Percentiles rank a stretch among this genome's conserved stretches.
Evolutionary conservation across 2,113 vertebrate genomes (phyloP).

Genomic region (Tichodroma muraria): DNA sequence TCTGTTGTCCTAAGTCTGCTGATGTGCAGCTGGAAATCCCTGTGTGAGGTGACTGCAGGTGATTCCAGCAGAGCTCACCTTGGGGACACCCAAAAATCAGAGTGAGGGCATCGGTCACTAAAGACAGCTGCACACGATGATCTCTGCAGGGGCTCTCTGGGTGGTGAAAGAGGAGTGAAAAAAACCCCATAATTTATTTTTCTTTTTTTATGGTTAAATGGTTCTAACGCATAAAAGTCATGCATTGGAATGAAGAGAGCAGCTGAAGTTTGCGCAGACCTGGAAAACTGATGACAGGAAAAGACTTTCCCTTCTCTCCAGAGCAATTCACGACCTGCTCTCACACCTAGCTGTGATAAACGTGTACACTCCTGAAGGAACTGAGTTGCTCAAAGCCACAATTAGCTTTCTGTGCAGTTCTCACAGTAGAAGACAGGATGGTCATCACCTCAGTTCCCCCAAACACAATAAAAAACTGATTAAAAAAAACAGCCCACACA

Average conservation of each 20-base stretch:
- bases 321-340: not conserved
- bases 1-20: not conserved
- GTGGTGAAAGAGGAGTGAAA: not conserved
- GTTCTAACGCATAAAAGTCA: not conserved
- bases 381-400: not conserved
- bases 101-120: not conserved
- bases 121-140: not conserved
- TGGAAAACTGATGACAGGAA: not conserved
- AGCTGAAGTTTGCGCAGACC: not conserved
- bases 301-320: not conserved
- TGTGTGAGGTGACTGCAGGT: rapidly evolving
- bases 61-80: not conserved
- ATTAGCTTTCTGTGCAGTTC: not conserved
- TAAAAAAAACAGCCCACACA: rapidly evolving
- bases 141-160: no score
- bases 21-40: not conserved
- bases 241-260: not conserved
- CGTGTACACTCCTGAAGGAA: not conserved
- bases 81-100: not conserved
- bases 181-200: not conserved
- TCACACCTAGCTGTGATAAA: not conserved
- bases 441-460: not conserved
- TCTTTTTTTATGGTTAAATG: not conserved
- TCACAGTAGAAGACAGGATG: not conserved
- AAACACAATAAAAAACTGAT: not conserved